Base-by-base conservation (phyloP, 2,888 invertebrate species). In the Tryphoninae sp. region DNA sequence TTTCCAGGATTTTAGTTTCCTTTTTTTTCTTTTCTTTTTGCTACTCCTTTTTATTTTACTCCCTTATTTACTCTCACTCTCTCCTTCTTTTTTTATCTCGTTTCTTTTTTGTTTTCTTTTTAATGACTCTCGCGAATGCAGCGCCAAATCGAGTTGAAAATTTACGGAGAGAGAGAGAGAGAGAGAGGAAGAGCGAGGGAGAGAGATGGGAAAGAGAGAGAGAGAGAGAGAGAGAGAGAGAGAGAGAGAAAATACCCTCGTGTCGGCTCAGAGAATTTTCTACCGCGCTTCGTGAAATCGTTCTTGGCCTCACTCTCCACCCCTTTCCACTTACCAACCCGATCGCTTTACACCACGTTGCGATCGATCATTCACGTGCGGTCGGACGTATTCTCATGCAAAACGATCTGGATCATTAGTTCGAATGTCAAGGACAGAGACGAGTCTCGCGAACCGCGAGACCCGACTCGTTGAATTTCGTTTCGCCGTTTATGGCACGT, bases 391-490 rank as follows among this genome's bases (percentile, higher is more conserved):
- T 84, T 81, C 81, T 80, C 78, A 68, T 83, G 85, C 84, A 85
- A 85, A 86, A 86, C 86, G 84, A 83, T 86, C 76, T 77, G 79
- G 76, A 86, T 86, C 87, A 86, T 87, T 88, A 86, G 86, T 87
- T 83, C 82, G 84, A 85, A 86, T 84, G 87, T 88, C 88, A 87
- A 87, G 87, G 87, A 83, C 87, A 87, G 85, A 81, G 67, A 69
- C 74, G 71, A 82, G 83, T 69, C 75, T 65, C 64, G 64, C 13
- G 40, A 19, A 42, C 19, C 2, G 58, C 65, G 65, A 77, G 55
- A 40, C 33, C 59, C 33, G 2, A 69, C 58, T 51, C 68, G 75
- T 64, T 81, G 42, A 11, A 73, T 77, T 42, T 61, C 23, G 61
- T 42, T 19, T 69, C 59, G 45, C 49, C 58, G 72, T 72, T 78